Evolutionary conservation across 2,113 vertebrate species (phyloP).

Genomic region (Thryonomys swinderianus): DNA sequence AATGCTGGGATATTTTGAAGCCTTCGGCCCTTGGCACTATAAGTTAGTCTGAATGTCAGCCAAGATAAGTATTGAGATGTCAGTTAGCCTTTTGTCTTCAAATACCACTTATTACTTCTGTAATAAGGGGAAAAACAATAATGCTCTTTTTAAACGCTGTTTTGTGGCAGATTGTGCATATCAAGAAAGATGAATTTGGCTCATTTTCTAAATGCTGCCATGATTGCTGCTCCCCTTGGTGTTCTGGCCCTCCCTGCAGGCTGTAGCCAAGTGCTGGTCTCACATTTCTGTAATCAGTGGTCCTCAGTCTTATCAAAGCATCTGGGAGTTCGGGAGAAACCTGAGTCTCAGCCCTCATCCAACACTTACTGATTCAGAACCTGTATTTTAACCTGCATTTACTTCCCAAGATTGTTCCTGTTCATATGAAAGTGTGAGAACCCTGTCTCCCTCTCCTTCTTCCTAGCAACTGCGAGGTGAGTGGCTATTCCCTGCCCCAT

Average conservation of each 20-base stretch:
- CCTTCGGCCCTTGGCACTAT: slow-evolving; percentile 17
- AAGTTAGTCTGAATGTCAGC: slow-evolving; percentile 61
- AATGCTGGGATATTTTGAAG: slow-evolving; percentile 58
- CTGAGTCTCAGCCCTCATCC: background rate
- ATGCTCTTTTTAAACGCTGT: background rate
- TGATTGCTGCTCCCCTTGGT: rapidly evolving
- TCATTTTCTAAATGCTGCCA: background rate
- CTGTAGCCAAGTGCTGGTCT: background rate
- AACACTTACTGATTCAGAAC: background rate
- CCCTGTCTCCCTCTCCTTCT: background rate
- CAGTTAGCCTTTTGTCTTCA: slow-evolving; percentile 38
- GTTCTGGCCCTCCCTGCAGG: background rate
- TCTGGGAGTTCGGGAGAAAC: background rate
- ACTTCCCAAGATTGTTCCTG: background rate
- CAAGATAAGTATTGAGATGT: slow-evolving; percentile 37
- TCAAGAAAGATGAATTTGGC: background rate
- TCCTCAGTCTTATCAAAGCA: background rate
- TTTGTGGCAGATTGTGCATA: slow-evolving; percentile 17
- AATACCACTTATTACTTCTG: slow-evolving; percentile 20
- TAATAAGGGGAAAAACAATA: background rate
- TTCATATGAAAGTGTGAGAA: background rate
- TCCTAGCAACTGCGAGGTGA: background rate
- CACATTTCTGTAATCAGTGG: background rate
- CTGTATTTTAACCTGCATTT: background rate
- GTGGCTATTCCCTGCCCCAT: background rate